These are phyloP conservation scores for Platycheirus rosarum DNA, from an alignment of 2,888 invertebrate species.

Conservation along the genomic window DNA sequence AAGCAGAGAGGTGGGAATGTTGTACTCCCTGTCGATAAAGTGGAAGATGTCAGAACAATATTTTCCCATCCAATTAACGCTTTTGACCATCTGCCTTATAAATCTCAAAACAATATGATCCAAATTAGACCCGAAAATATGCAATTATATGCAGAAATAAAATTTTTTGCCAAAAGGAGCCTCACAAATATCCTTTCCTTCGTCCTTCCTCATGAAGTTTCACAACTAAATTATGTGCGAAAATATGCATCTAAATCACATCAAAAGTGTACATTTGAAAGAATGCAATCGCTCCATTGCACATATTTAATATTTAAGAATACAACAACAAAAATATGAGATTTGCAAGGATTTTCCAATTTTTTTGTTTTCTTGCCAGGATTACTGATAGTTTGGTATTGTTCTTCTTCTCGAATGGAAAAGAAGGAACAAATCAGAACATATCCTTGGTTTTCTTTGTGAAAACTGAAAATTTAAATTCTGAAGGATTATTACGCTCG, in stretches of 20 bases:
- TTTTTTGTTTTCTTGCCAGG: constrained; percentile 15
- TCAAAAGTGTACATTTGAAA: constrained; percentile 28
- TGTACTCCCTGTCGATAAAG: no score
- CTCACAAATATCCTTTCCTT: constrained; percentile 14
- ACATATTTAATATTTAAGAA: constrained; percentile 41
- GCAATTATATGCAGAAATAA: not conserved
- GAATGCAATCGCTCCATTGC: constrained; percentile 47
- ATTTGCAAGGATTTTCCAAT: constrained; percentile 34
- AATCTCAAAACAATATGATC: not conserved
- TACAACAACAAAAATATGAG: constrained; percentile 5
- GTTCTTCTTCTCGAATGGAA: constrained; percentile 3
- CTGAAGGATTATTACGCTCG: constrained; percentile 65
- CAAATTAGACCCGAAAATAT: constrained; percentile 4
- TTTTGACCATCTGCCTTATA: not conserved
- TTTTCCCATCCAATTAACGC: not conserved
- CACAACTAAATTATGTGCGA: constrained; percentile 47
- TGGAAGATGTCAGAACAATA: not conserved
- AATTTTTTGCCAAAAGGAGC: not conserved
- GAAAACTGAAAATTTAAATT: constrained; percentile 31
- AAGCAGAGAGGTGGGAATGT: no score
- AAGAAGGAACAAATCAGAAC: not conserved
- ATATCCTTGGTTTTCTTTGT: constrained; percentile 30
- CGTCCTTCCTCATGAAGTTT: constrained; percentile 16
- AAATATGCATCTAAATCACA: constrained; percentile 57
- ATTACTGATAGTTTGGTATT: constrained; percentile 38